Percentiles rank a stretch among this genome's conserved stretches.
phyloP scores from a whole-genome alignment of 2,113 vertebrate species.

The Siphamia tubifer region DNA sequence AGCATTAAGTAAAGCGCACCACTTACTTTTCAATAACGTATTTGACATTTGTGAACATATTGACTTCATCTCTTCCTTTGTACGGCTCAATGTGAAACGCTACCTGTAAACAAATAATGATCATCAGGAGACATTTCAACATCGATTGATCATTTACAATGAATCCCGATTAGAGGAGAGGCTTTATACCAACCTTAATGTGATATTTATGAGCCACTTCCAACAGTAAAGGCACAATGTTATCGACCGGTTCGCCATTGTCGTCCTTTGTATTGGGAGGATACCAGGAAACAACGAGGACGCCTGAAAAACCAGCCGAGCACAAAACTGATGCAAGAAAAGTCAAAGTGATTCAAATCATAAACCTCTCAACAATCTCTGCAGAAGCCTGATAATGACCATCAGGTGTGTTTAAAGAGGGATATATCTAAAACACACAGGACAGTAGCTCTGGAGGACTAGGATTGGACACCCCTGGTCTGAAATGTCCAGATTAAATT shows the following conservation, averaged over 20 bases:
- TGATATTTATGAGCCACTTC: conserved; percentile 91
- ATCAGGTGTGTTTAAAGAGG: too few species aligned
- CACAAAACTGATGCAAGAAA: conserved; percentile 37
- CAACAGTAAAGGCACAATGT: conserved; percentile 87
- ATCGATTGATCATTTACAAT: too few species aligned
- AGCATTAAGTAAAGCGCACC: too few species aligned
- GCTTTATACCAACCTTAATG: conserved; percentile 85
- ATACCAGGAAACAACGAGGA: conserved; percentile 95
- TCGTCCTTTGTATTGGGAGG: conserved; percentile 89
- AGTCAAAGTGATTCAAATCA: too few species aligned
- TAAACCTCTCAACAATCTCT: too few species aligned
- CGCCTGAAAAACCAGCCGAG: conserved; percentile 78
- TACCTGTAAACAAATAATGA: conserved; percentile 80
- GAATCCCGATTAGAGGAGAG: neutral
- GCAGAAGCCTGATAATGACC: too few species aligned
- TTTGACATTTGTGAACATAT: conserved; percentile 89
- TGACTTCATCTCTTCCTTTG: conserved; percentile 89
- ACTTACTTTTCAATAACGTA: conserved; percentile 95
- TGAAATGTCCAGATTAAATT: too few species aligned
- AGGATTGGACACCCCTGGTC: too few species aligned
- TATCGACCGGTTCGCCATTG: conserved; percentile 87
- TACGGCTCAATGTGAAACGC: conserved; percentile 97
- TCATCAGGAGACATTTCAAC: neutral
- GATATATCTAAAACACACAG: too few species aligned
- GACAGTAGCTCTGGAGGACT: too few species aligned